These are phyloP conservation scores for Willowsia nigromaculata DNA, from an alignment of 2,888 invertebrate species.

Conservation along the genomic window DNA sequence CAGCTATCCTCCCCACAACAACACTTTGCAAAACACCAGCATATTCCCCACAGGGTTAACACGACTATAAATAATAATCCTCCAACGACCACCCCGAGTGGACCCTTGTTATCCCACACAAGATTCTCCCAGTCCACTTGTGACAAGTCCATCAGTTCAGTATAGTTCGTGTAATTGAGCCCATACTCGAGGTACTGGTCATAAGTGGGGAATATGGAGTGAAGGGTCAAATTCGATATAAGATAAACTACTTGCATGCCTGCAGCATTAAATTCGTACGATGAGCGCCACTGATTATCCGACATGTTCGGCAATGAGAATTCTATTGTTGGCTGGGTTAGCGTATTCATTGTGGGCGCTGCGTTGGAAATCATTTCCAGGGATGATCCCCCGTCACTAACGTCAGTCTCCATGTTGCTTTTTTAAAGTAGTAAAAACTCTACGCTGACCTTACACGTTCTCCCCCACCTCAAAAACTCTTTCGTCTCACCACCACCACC, in stretches of 20 bases:
- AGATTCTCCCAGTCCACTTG: constrained; percentile 56
- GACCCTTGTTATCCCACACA: constrained; percentile 75
- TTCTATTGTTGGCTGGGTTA: constrained; percentile 70
- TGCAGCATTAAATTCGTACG: constrained; percentile 71
- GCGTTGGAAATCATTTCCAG: constrained; percentile 36
- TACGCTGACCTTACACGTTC: constrained; percentile 8
- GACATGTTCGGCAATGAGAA: constrained; percentile 72
- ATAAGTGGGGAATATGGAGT: constrained; percentile 75
- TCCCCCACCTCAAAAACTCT: not conserved
- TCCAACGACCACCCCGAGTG: constrained; percentile 64
- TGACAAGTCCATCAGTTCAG: constrained; percentile 62
- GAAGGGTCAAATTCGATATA: constrained; percentile 71
- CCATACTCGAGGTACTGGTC: constrained; percentile 75
- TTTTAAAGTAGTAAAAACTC: not conserved
- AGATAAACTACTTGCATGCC: constrained; percentile 75
- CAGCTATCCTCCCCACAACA: constrained; percentile 75
- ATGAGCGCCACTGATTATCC: constrained; percentile 66
- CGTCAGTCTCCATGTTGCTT: constrained; percentile 64
- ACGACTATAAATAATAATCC: constrained; percentile 65
- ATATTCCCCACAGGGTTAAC: constrained; percentile 72
- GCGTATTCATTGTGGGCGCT: constrained; percentile 38
- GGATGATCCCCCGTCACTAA: constrained; percentile 36
- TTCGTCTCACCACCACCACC: not conserved
- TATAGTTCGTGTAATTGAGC: constrained; percentile 55
- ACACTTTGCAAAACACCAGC: constrained; percentile 76